Evolutionary conservation across 2,113 vertebrate species (phyloP).

Genomic region (Corythaixoides concolor): DNA sequence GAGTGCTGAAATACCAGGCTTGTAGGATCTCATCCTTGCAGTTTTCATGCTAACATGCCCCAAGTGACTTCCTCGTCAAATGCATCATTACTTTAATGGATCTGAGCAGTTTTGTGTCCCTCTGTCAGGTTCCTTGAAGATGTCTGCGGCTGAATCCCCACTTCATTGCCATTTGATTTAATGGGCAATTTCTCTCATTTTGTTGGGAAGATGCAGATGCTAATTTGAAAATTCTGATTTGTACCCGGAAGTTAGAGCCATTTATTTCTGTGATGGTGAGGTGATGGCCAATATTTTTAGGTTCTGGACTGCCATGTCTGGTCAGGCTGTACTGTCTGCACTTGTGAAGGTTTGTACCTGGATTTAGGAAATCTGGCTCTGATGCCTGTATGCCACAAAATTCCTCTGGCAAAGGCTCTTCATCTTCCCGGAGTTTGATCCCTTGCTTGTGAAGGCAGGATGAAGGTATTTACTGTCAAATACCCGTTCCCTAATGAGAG

Average conservation of each 20-base stretch:
- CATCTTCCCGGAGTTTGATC: not conserved
- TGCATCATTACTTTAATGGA: constrained; percentile 31
- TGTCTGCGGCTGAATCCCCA: not conserved
- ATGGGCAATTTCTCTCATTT: constrained; percentile 29
- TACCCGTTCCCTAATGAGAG: accelerated
- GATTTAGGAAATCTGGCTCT: not conserved
- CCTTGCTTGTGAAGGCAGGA: not conserved
- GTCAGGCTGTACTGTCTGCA: not conserved
- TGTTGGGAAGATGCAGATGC: constrained; percentile 9
- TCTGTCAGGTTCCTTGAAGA: not conserved
- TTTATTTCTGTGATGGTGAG: not conserved
- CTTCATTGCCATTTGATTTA: constrained; percentile 1
- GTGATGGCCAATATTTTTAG: not conserved
- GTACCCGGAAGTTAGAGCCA: not conserved
- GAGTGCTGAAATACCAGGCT: not conserved
- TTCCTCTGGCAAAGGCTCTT: not conserved
- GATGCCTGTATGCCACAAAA: not conserved
- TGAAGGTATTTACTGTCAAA: not conserved
- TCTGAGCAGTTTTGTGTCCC: not conserved
- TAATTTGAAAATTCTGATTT: not conserved
- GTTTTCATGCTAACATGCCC: not conserved
- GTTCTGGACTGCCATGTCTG: not conserved
- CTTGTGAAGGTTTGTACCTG: not conserved
- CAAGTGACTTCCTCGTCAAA: constrained; percentile 6
- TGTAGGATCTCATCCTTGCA: not conserved